Conservation (phyloP, 2,113 vertebrate species). For the Mus spicilegus region DNA sequence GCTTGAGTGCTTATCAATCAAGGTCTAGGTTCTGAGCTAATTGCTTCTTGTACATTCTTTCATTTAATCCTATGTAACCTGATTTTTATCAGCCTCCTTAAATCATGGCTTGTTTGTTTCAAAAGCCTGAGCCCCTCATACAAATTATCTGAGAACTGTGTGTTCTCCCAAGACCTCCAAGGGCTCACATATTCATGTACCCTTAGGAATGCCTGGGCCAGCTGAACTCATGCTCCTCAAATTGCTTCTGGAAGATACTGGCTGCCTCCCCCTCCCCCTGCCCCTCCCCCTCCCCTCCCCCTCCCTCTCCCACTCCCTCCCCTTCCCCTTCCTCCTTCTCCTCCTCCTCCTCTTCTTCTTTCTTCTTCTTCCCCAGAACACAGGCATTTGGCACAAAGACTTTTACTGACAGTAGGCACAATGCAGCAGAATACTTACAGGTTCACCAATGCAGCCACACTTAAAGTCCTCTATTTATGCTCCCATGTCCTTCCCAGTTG, state of each 20-base stretch:
- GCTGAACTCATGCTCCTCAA: not conserved
- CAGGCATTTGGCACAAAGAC: not conserved
- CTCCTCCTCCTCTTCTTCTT: not conserved
- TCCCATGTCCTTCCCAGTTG: not conserved
- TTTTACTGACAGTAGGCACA: not conserved
- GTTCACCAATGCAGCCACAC: not conserved
- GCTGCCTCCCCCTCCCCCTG: not conserved
- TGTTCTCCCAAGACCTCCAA: not conserved
- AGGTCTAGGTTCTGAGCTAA: not conserved
- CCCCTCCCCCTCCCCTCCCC: too few relatives aligned
- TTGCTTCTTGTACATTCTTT: slow-evolving; percentile 34
- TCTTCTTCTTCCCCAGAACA: not conserved
- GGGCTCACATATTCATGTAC: not conserved
- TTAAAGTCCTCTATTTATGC: not conserved
- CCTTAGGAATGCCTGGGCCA: not conserved
- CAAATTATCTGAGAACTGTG: not conserved
- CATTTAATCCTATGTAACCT: not conserved
- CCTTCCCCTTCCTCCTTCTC: too few relatives aligned
- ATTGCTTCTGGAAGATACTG: not conserved
- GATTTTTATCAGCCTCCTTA: slow-evolving; percentile 27
- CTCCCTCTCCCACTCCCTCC: too few relatives aligned
- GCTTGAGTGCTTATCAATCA: slow-evolving; percentile 21
- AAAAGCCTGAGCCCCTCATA: not conserved
- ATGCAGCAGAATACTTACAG: rapidly evolving
- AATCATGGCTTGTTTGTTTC: slow-evolving; percentile 5